Evolutionary conservation across 2,113 vertebrate species (phyloP).

Genomic region (Megalops atlanticus): DNA sequence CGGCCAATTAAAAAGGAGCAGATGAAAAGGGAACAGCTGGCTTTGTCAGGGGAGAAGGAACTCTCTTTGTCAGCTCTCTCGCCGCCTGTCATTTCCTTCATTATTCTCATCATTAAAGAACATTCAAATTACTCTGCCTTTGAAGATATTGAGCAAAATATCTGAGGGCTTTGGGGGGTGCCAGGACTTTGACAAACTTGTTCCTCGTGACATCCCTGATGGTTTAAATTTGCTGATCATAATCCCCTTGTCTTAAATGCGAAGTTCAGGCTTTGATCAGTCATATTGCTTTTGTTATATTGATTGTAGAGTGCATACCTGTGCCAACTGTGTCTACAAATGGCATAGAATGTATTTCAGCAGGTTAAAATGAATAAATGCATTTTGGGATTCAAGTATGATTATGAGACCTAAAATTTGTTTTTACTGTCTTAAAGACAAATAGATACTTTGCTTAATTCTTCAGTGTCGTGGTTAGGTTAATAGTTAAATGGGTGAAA

Average conservation of each 20-base stretch:
- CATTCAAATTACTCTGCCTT: neutral
- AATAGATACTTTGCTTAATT: too few relatives aligned
- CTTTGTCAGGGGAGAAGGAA: neutral
- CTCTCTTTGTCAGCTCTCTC: neutral
- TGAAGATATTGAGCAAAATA: neutral
- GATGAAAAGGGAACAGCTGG: constrained; percentile 5
- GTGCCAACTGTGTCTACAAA: too few relatives aligned
- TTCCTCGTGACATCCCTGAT: neutral
- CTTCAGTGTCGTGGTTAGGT: too few relatives aligned
- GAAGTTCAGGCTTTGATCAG: neutral
- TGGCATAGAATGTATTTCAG: too few relatives aligned
- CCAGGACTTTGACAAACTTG: neutral
- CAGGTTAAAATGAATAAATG: too few relatives aligned
- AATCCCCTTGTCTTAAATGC: neutral
- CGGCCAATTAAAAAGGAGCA: neutral
- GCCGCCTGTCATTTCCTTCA: neutral
- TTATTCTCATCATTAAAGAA: neutral
- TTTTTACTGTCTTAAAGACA: too few relatives aligned
- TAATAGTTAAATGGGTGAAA: too few relatives aligned
- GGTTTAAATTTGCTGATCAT: neutral
- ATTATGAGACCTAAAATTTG: too few relatives aligned
- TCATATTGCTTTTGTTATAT: neutral
- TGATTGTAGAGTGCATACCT: neutral
- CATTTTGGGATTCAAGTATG: too few relatives aligned
- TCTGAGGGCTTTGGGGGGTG: neutral